Percentiles rank a stretch among this genome's conserved stretches.
These are phyloP conservation scores for Pogonocichla stellata DNA, from an alignment of 2,113 vertebrate species.

Conservation along the genomic window DNA sequence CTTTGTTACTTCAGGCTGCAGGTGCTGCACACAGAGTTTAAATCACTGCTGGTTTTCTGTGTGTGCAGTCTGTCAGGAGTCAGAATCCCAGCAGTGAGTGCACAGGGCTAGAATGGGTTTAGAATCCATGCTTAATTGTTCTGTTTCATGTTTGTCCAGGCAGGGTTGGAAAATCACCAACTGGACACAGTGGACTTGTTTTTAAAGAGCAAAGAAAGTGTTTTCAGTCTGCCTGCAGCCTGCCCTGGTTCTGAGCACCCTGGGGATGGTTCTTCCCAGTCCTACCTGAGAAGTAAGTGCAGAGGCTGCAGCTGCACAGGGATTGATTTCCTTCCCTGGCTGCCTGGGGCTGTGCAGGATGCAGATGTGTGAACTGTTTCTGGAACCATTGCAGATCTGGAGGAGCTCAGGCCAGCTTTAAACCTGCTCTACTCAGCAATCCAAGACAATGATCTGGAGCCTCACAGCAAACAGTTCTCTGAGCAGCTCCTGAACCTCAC, in stretches of 20 bases:
- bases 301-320: accelerated
- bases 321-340: not conserved
- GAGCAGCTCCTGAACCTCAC: slow-evolving; percentile 91
- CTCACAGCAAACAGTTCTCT: slow-evolving; percentile 90
- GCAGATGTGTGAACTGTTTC: not conserved
- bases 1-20: not conserved
- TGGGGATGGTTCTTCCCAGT: not conserved
- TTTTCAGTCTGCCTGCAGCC: slow-evolving; percentile 71
- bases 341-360: accelerated
- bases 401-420: slow-evolving; percentile 86
- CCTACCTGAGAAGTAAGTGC: slow-evolving; percentile 80
- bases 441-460: slow-evolving; percentile 84
- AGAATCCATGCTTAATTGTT: not conserved
- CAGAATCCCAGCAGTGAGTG: not conserved
- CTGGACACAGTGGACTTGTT: slow-evolving; percentile 95
- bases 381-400: slow-evolving; percentile 73
- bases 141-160: slow-evolving; percentile 64
- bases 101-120: accelerated
- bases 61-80: not conserved
- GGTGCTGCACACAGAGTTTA: not conserved
- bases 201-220: slow-evolving; percentile 92
- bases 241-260: slow-evolving; percentile 56
- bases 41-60: not conserved
- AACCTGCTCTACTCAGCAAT: slow-evolving; percentile 87
- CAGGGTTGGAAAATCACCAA: slow-evolving; percentile 92